These are phyloP conservation scores for Oconnorella tubifera DNA, from an alignment of 2,888 invertebrate genomes.

Conservation along the genomic window DNA sequence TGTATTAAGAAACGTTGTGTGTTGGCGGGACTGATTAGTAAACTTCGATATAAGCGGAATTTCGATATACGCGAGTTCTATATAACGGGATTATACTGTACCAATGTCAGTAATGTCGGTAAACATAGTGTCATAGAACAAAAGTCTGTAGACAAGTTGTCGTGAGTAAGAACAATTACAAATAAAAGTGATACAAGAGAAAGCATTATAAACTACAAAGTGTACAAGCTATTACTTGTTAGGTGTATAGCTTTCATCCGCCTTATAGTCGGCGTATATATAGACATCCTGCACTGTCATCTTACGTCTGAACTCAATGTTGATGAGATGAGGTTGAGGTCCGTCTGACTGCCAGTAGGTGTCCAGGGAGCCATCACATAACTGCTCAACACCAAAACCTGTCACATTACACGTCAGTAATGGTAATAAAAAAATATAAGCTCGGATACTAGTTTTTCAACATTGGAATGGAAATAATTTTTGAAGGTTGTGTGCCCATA, in stretches of 20 bases:
- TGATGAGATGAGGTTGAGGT: constrained; percentile 93
- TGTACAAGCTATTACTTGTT: too few relatives aligned
- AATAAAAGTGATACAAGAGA: constrained; percentile 6
- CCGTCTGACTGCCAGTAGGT: constrained; percentile 99
- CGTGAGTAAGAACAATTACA: neutral
- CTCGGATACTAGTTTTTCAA: neutral
- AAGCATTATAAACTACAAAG: neutral
- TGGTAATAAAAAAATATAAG: too few relatives aligned
- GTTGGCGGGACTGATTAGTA: too few relatives aligned
- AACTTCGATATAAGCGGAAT: too few relatives aligned
- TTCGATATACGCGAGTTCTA: too few relatives aligned
- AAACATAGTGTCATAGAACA: too few relatives aligned
- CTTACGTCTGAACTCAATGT: constrained; percentile 91
- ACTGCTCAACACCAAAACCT: constrained; percentile 96
- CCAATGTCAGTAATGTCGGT: too few relatives aligned
- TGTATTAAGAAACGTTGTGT: too few relatives aligned
- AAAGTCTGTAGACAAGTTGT: too few relatives aligned
- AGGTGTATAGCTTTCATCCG: constrained; percentile 98
- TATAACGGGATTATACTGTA: too few relatives aligned
- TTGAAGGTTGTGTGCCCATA: neutral
- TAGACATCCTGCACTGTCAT: constrained; percentile 92
- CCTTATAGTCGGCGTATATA: constrained; percentile 94
- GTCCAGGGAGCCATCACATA: constrained; percentile 90
- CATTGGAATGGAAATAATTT: neutral
- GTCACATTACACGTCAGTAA: too few relatives aligned